Evolutionary conservation across 2,888 invertebrate genomes (phyloP), one percentile per base, ranked within the genome.

Genomic region (Shargacucullia verbasci): DNA sequence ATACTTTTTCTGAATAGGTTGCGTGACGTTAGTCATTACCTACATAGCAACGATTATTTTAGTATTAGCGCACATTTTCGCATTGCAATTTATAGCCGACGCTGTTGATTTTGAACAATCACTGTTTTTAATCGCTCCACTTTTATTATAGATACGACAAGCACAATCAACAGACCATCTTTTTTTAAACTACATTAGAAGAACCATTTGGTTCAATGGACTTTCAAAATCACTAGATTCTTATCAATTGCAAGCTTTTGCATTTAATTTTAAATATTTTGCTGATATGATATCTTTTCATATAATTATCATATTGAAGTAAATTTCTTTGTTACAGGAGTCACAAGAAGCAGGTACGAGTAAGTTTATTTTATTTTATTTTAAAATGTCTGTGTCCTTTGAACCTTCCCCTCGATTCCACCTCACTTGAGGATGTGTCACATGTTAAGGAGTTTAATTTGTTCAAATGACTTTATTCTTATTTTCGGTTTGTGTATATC

Each of bases 291-390:
- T 44, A 12, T 46, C 25, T 13, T 33, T 27, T 14, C n/a, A n/a
- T 40, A 20, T 55, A 54, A 56, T 56, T 43, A 69, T 58, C 57
- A 44, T 54, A 37, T 53, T 35, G 68, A n/a, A n/a, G n/a, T n/a
- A n/a, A 73, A 29, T 62, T 78, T 77, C 61, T 38, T 91, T 90
- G 90, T 92, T 92, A 29, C 92, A 92, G 92, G 92, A 91, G 80
- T 78, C 85, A 65, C 88, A 88, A 78, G 92, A 92, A 70, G 76
- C 86, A 40, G 89, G 84, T 52, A 70, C 84, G 45, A 91, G 92
- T 92, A 78, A 91, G 92, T 89, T 56, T 12, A 47, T 10, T 37
- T 53, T 38, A 10, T 37, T 47, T 47, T 25, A 11, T 29, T 38
- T 47, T 14, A 37, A 13, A 13, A 27, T 3, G 20, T 27, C 14